Evolutionary conservation across 2,888 invertebrate species (phyloP).

Genomic region (Dicyrtoma fusca): DNA sequence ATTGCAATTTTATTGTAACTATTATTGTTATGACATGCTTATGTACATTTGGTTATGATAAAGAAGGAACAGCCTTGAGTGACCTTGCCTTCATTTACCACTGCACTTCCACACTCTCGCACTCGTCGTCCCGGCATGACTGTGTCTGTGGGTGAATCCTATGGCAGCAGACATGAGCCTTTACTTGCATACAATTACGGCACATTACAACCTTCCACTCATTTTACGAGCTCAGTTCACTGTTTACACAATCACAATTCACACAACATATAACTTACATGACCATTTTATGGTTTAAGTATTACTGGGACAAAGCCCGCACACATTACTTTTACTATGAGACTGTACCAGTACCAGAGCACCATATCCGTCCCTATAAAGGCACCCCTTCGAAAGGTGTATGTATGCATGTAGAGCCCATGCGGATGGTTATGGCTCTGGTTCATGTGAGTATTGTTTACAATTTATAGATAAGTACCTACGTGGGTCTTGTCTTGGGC

Average conservation of each 20-base stretch:
- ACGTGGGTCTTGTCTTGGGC: too few species aligned
- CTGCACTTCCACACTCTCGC: not conserved
- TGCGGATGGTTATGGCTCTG: not conserved
- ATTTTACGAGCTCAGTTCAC: not conserved
- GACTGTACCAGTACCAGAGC: too few species aligned
- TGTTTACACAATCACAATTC: slow-evolving; percentile 11
- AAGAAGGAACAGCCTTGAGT: slow-evolving; percentile 28
- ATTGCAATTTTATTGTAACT: slow-evolving; percentile 43
- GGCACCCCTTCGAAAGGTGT: not conserved
- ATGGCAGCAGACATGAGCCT: not conserved
- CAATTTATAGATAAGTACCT: too few species aligned
- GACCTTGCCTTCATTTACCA: slow-evolving; percentile 36
- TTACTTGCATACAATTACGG: slow-evolving; percentile 12
- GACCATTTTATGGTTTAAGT: slow-evolving; percentile 6
- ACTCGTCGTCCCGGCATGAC: not conserved
- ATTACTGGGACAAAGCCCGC: too few species aligned
- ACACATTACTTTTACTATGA: too few species aligned
- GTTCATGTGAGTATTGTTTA: not conserved
- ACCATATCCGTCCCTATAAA: too few species aligned
- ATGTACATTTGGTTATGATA: slow-evolving; percentile 19
- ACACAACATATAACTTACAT: slow-evolving; percentile 4
- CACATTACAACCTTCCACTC: too few species aligned
- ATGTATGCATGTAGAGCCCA: not conserved
- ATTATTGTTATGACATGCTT: slow-evolving; percentile 42
- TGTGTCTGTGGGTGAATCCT: not conserved